phyloP scores from a whole-genome alignment of 1,140 invertebrate genomes.

The Cyclina sinensis region DNA sequence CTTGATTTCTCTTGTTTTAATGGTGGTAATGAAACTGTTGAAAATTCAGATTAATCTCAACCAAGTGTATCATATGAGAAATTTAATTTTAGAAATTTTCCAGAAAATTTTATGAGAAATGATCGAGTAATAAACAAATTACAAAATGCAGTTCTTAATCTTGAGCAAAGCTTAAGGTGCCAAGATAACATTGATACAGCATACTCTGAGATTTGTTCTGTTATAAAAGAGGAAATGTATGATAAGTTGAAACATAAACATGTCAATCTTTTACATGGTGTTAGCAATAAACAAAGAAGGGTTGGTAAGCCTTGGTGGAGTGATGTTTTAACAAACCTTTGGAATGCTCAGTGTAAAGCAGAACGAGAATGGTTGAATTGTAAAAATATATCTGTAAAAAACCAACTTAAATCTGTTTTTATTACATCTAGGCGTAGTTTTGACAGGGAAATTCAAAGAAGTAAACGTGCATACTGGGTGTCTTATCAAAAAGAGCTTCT shows the following conservation, averaged over 20 bases:
- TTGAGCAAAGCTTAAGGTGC: too few species aligned
- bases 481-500: slow-evolving; percentile 2
- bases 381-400: background rate
- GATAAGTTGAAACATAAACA: slow-evolving; percentile 9
- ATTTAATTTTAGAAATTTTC: too few species aligned
- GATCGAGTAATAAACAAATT: too few species aligned
- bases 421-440: background rate
- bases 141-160: too few species aligned
- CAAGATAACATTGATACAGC: too few species aligned
- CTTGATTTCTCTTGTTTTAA: too few species aligned
- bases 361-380: background rate
- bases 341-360: background rate
- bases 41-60: too few species aligned
- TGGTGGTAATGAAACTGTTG: too few species aligned
- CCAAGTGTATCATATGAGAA: too few species aligned
- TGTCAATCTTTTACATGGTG: background rate
- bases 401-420: background rate
- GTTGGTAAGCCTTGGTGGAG: background rate
- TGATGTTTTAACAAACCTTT: background rate
- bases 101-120: too few species aligned
- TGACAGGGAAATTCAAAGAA: slow-evolving; percentile 13
- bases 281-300: background rate
- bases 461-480: slow-evolving; percentile 13
- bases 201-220: too few species aligned
- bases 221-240: slow-evolving; percentile 4